Conservation (phyloP, 2,797 vertebrate genomes). For the Falco peregrinus region DNA sequence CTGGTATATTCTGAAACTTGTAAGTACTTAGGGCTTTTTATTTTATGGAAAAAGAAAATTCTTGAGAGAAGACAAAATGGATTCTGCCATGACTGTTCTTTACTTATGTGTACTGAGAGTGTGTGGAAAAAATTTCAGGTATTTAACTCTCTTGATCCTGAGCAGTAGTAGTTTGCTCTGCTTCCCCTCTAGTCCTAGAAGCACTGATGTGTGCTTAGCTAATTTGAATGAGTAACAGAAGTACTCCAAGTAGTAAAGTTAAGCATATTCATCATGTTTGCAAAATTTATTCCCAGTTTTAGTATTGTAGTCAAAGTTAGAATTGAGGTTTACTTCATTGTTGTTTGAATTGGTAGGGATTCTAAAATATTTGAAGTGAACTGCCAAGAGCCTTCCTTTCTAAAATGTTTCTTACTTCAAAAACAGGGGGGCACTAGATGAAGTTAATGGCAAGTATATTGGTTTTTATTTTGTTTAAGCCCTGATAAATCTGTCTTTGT, state of each 20-base stretch:
- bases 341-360: not conserved
- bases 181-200: not conserved
- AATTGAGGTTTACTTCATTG: not conserved
- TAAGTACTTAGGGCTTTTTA: not conserved
- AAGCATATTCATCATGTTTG: not conserved
- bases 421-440: not conserved
- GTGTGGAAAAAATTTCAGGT: not conserved
- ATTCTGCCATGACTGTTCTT: not conserved
- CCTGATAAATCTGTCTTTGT: not conserved
- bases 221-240: not conserved
- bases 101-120: not conserved
- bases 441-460: not conserved
- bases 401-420: not conserved
- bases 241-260: not conserved
- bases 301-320: not conserved
- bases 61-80: not conserved
- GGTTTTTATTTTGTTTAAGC: not conserved
- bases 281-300: not conserved
- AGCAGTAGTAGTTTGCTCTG: not conserved
- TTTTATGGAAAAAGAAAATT: not conserved
- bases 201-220: not conserved
- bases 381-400: not conserved
- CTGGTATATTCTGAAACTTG: not conserved
- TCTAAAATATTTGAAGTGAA: not conserved
- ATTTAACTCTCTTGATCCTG: conserved; percentile 13